Conservation (phyloP, 2,797 vertebrate genomes). For the Periophthalmus magnuspinnatus region DNA sequence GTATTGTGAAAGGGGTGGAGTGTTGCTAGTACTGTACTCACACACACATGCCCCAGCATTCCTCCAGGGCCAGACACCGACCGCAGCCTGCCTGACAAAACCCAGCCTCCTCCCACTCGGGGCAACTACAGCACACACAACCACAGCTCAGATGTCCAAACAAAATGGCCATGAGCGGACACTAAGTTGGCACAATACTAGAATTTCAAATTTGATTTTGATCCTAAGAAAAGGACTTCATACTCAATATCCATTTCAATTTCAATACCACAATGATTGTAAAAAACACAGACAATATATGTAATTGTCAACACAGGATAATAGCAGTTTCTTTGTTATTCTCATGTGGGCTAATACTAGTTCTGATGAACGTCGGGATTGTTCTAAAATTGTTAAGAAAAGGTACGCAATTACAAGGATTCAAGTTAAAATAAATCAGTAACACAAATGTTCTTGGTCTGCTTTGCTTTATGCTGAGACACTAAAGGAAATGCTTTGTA, state of each 20-base stretch:
- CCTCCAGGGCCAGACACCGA: conserved; percentile 20
- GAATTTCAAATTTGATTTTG: too few species aligned
- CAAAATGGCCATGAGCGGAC: neutral
- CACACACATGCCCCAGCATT: conserved; percentile 17
- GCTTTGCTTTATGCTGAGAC: neutral
- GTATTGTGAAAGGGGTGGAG: conserved; percentile 26
- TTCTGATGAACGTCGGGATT: too few species aligned
- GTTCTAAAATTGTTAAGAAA: too few species aligned
- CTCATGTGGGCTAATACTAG: too few species aligned
- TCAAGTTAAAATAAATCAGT: neutral
- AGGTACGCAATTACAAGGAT: neutral
- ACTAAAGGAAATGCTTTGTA: neutral
- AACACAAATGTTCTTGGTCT: neutral
- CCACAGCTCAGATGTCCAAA: neutral
- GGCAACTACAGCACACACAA: neutral
- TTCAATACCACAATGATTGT: too few species aligned
- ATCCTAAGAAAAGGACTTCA: too few species aligned
- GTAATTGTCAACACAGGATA: too few species aligned
- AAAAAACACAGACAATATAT: too few species aligned
- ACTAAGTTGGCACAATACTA: neutral
- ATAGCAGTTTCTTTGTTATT: too few species aligned
- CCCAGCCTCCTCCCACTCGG: conserved; percentile 11
- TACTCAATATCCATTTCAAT: too few species aligned
- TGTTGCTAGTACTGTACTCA: conserved; percentile 7
- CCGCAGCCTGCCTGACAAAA: conserved; percentile 12